These are phyloP conservation scores for Iphiclides podalirius DNA, from an alignment of 2,888 invertebrate genomes.

Conservation along the genomic window DNA sequence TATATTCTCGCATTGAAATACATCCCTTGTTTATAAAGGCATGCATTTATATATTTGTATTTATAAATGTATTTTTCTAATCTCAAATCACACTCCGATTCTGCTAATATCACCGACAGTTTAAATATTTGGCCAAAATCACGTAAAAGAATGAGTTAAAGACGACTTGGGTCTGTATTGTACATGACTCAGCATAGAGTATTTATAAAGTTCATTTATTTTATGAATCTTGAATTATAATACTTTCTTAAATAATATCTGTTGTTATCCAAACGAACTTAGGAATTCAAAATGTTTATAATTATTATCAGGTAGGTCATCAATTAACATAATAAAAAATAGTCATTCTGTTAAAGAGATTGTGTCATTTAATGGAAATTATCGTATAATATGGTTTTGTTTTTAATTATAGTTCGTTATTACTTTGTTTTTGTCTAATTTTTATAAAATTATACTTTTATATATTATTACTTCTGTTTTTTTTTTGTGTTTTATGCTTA, in stretches of 20 bases:
- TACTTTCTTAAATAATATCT: not conserved
- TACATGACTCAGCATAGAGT: too few relatives aligned
- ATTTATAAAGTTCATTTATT: too few relatives aligned
- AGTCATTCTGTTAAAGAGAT: not conserved
- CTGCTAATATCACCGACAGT: not conserved
- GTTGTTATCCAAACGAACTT: not conserved
- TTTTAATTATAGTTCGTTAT: not conserved
- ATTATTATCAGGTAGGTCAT: not conserved
- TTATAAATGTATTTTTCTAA: not conserved
- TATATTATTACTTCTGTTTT: too few relatives aligned
- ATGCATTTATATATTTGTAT: slow-evolving; percentile 1
- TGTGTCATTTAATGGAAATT: not conserved
- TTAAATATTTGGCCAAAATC: not conserved
- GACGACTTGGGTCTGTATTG: too few relatives aligned
- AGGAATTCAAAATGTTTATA: not conserved
- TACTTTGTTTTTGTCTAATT: too few relatives aligned
- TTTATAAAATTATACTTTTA: too few relatives aligned
- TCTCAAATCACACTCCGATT: too few relatives aligned
- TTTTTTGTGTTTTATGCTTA: not conserved
- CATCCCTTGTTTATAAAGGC: slow-evolving; percentile 9
- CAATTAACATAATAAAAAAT: slow-evolving; percentile 10
- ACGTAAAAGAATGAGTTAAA: not conserved
- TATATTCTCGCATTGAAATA: slow-evolving; percentile 12
- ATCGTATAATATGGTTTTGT: not conserved
- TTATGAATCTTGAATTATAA: too few relatives aligned